A percentile compares a stretch with the other conserved stretches of the same genome.
Conservation (phyloP, 2,113 vertebrate species). For the Lampris incognitus region DNA sequence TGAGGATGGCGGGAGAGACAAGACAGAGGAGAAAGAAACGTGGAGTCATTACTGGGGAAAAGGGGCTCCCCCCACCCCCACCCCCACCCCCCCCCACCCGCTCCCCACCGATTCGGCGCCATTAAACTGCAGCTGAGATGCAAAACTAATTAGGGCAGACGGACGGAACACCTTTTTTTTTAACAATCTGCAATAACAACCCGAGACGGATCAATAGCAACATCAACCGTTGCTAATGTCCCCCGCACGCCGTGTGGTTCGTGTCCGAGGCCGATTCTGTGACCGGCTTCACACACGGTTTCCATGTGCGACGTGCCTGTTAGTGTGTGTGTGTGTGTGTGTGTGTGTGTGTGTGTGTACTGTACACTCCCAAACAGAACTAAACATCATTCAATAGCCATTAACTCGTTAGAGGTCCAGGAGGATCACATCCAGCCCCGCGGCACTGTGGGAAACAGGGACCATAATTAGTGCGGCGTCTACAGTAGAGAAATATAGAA, state of each 20-base stretch:
- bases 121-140: constrained; percentile 50
- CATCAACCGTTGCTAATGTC: constrained; percentile 61
- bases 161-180: constrained; percentile 54
- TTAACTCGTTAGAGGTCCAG: constrained; percentile 64
- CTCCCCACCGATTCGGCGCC: constrained; percentile 50
- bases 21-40: constrained; percentile 40
- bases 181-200: constrained; percentile 53
- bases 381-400: constrained; percentile 53
- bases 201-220: constrained; percentile 57
- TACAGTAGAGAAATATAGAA: constrained; percentile 45
- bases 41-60: constrained; percentile 61
- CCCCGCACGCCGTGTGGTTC: constrained; percentile 37
- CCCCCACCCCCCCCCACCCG: not conserved
- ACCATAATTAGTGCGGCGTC: constrained; percentile 31
- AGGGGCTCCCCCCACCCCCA: constrained; percentile 54
- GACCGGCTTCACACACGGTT: constrained; percentile 42
- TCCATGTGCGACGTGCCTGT: constrained; percentile 1
- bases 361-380: constrained; percentile 41
- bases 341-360: constrained; percentile 21
- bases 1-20: constrained; percentile 35
- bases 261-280: constrained; percentile 34
- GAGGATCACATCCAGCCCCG: constrained; percentile 48
- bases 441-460: constrained; percentile 26
- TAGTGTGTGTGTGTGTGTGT: not conserved
- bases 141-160: constrained; percentile 43